Conservation (phyloP, 2,888 invertebrate species). For the Drosophila quinaria region DNA sequence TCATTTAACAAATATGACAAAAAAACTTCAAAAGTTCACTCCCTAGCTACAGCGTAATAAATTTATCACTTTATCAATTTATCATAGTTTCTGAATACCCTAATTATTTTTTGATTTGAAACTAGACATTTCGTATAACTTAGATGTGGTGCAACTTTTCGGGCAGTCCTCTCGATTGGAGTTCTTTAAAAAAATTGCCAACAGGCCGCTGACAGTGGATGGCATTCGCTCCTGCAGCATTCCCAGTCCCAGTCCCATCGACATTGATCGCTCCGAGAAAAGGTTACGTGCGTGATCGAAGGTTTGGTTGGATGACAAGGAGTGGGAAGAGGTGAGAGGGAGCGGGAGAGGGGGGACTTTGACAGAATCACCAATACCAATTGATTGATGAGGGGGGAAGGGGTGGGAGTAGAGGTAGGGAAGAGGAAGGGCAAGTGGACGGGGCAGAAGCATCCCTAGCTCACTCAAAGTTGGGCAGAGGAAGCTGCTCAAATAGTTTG, state of each 20-base stretch:
- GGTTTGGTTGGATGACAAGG: not conserved
- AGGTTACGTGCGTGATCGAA: slow-evolving; percentile 56
- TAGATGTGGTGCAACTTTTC: not conserved
- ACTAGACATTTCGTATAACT: not conserved
- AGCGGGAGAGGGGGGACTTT: slow-evolving; percentile 28
- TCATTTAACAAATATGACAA: too few species aligned
- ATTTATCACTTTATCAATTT: too few species aligned
- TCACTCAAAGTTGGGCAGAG: not conserved
- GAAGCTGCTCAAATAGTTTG: slow-evolving; percentile 59
- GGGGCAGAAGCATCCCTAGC: not conserved
- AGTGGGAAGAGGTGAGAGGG: not conserved
- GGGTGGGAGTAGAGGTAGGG: not conserved
- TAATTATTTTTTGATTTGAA: too few species aligned
- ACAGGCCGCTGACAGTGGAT: slow-evolving; percentile 67
- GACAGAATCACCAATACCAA: slow-evolving; percentile 65
- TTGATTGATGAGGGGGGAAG: slow-evolving; percentile 61
- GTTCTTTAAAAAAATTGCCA: slow-evolving; percentile 61
- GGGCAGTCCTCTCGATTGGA: slow-evolving; percentile 37
- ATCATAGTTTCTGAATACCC: too few species aligned
- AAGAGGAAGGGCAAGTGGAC: too few species aligned
- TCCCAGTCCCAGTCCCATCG: slow-evolving; percentile 19
- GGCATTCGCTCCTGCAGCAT: slow-evolving; percentile 13
- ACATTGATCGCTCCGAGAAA: slow-evolving; percentile 44
- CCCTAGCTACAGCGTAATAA: too few species aligned
- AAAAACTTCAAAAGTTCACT: too few species aligned